A percentile compares a stretch with the other conserved stretches of the same genome.
phyloP scores from a whole-genome alignment of 1,140 invertebrate genomes.

The Phenacoccus solenopsis region DNA sequence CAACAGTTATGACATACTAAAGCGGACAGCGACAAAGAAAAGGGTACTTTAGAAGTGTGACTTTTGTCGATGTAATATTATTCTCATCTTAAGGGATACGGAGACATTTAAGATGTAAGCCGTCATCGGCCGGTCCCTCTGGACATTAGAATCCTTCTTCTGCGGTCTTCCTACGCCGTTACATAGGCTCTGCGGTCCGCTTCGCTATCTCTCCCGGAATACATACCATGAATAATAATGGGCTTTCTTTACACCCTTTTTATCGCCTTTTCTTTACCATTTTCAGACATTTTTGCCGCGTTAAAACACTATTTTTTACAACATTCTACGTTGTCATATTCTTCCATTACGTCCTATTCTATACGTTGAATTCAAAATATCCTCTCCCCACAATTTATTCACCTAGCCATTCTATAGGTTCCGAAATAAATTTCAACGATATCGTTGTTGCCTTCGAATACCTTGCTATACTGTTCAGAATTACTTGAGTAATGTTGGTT shows the following conservation, averaged over 20 bases:
- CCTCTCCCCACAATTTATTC: too few relatives aligned
- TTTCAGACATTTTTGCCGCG: slow-evolving; percentile 7
- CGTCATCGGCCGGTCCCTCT: slow-evolving; percentile 16
- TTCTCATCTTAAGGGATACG: background rate
- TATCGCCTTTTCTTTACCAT: slow-evolving; percentile 7
- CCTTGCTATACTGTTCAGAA: too few relatives aligned
- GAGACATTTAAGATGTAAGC: slow-evolving; percentile 6
- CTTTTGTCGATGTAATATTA: background rate
- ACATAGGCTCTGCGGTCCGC: background rate
- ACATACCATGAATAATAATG: slow-evolving; percentile 15
- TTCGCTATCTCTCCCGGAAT: slow-evolving; percentile 7
- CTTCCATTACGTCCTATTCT: background rate
- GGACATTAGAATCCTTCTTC: slow-evolving; percentile 1
- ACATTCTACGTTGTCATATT: background rate
- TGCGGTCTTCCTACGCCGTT: background rate
- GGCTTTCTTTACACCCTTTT: slow-evolving; percentile 6
- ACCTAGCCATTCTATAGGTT: too few relatives aligned
- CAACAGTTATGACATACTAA: background rate
- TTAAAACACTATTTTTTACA: slow-evolving; percentile 5
- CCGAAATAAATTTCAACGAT: too few relatives aligned
- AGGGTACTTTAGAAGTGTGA: background rate
- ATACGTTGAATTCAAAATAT: slow-evolving; percentile 4
- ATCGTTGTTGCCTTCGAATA: too few relatives aligned
- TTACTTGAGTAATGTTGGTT: too few relatives aligned
- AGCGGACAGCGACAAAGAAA: background rate